Percentiles rank a stretch among this genome's conserved stretches.
These are phyloP conservation scores for Aporrectodea caliginosa DNA, from an alignment of 1,140 invertebrate genomes.

Conservation along the genomic window DNA sequence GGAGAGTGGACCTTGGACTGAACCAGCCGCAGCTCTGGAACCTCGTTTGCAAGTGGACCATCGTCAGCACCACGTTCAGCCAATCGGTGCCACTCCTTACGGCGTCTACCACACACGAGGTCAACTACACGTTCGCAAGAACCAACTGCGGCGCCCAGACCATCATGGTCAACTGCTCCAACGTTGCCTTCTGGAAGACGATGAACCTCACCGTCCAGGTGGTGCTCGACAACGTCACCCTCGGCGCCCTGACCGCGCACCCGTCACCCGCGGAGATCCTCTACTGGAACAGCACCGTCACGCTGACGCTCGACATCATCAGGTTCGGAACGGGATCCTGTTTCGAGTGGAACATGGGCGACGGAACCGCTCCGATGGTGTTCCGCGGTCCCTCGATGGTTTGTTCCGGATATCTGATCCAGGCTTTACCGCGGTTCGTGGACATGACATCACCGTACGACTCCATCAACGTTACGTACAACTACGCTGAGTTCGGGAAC, in stretches of 20 bases:
- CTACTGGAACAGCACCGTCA: neutral
- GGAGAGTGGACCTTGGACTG: neutral
- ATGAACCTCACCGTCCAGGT: neutral
- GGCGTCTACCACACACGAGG: neutral
- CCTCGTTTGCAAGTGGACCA: neutral
- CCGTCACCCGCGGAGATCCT: neutral
- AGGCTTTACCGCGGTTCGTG: too few relatives aligned
- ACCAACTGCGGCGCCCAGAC: neutral
- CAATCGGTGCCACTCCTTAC: neutral
- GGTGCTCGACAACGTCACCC: neutral
- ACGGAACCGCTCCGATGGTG: neutral
- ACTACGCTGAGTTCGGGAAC: neutral
- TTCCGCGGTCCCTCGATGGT: too few relatives aligned
- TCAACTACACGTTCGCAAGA: neutral
- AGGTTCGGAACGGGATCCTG: neutral
- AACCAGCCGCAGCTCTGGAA: neutral
- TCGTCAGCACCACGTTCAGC: slow-evolving; percentile 1
- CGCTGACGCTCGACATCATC: neutral
- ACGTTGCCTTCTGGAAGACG: neutral
- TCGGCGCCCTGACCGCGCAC: neutral
- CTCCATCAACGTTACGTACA: neutral
- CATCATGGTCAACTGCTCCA: neutral
- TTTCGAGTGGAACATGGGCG: neutral
- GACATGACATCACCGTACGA: neutral
- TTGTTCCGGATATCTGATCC: too few relatives aligned